Conservation (phyloP, 2,113 vertebrate species). For the Neodontobutis hainanensis region DNA sequence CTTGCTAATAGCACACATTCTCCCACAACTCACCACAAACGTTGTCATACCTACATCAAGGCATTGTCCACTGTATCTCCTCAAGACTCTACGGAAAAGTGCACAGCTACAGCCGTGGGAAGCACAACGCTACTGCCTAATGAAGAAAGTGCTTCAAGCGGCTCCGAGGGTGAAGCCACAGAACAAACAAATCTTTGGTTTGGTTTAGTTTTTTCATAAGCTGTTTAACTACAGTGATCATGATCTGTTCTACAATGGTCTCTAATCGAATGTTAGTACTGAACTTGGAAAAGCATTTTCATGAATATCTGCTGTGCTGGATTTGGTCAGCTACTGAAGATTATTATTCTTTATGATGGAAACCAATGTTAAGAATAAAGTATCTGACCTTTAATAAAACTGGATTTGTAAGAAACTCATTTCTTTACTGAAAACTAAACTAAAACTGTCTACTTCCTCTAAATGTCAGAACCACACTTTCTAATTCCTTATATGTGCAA, state of each 20-base stretch:
- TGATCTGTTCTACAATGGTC: too few species aligned
- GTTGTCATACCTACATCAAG: conserved; percentile 12
- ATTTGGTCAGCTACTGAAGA: too few species aligned
- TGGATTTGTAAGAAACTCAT: not conserved
- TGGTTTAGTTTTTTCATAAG: conserved; percentile 35
- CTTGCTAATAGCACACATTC: not conserved
- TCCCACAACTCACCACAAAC: not conserved
- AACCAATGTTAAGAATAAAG: too few species aligned
- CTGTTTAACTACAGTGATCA: not conserved
- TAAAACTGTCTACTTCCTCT: not conserved
- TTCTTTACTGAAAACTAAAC: not conserved
- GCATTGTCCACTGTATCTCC: conserved; percentile 2
- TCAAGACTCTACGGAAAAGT: not conserved
- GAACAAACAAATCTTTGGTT: conserved; percentile 34
- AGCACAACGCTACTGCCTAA: not conserved
- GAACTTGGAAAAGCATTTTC: too few species aligned
- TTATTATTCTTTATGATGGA: too few species aligned
- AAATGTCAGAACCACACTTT: not conserved
- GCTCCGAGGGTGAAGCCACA: not conserved
- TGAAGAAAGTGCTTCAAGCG: not conserved
- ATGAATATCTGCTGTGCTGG: too few species aligned
- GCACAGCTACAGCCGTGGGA: not conserved
- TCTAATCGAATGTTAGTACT: too few species aligned
- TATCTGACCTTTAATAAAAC: not conserved
- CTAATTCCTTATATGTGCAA: not conserved